These are phyloP conservation scores for Ptychoptera albimana DNA, from an alignment of 2,888 invertebrate species.

Conservation along the genomic window DNA sequence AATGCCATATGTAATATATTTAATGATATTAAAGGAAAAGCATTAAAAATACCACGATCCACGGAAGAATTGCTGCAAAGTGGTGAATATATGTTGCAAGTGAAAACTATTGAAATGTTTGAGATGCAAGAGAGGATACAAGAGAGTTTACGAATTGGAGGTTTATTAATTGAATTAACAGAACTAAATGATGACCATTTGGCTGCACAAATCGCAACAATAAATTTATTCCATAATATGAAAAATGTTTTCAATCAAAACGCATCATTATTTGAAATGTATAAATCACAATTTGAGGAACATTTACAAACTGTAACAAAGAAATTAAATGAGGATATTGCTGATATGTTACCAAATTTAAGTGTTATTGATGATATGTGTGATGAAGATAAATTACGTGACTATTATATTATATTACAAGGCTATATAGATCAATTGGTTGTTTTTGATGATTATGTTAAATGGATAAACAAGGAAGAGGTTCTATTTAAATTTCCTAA, in stretches of 20 bases:
- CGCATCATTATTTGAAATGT: constrained; percentile 60
- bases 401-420: constrained; percentile 63
- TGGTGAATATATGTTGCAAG: constrained; percentile 64
- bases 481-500: constrained; percentile 64
- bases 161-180: constrained; percentile 60
- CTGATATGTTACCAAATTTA: constrained; percentile 56
- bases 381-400: constrained; percentile 55
- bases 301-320: constrained; percentile 49
- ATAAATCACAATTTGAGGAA: constrained; percentile 76
- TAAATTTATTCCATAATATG: constrained; percentile 70
- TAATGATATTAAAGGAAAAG: constrained; percentile 48
- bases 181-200: constrained; percentile 59
- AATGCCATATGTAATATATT: constrained; percentile 54
- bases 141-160: constrained; percentile 42
- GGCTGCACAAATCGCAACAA: constrained; percentile 60
- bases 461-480: constrained; percentile 77
- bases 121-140: constrained; percentile 53
- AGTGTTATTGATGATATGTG: constrained; percentile 73
- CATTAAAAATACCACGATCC: constrained; percentile 54
- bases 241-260: constrained; percentile 68
- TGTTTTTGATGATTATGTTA: constrained; percentile 56
- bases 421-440: constrained; percentile 58
- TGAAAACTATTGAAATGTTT: constrained; percentile 54
- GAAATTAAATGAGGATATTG: constrained; percentile 51
- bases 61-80: constrained; percentile 70